Base-by-base conservation (phyloP, 2,888 invertebrate genomes). In the Agrochola litura region DNA sequence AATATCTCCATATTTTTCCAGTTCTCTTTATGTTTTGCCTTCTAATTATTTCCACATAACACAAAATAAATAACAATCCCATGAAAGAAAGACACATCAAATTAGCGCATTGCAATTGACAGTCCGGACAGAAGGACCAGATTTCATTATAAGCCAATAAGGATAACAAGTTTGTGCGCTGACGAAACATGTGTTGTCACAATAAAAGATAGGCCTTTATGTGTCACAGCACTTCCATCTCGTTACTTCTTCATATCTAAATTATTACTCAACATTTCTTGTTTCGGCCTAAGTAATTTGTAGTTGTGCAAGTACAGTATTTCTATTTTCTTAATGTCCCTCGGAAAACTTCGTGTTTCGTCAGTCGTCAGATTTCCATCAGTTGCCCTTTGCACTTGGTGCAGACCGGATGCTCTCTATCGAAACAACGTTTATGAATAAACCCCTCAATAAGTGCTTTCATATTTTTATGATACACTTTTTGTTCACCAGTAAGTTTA, bases 81-180 rank as follows among this genome's bases (percentile, higher is more conserved):
- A 52, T 43, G 22, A n/a, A 52, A 43, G 12, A 41, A n/a, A 60
- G 25, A 0, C 58, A 22, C 30, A 52, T 54, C 64, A 37, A 65
- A n/a, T 58, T 43, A 80, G 14, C 14, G 19, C 16, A n/a, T 75
- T 68, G 46, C 37, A 72, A 71, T 37, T 65, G 65, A 19, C 52
- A 77, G 9, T 10, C 19, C 73, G 76, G 83, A 85, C 83, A 43
- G 56, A 75, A 77, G 41, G 76, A 79, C 73, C 73, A 75, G 76
- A 65, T 81, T 85, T 79, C 78, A 81, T 73, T 71, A 76, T 76
- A 79, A 25, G 67, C 56, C 79, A 74, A 73, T 76, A 85, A 85
- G 83, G 81, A 76, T 81, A 83, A 86, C 83, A 76, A 83, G 85
- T 83, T 80, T 63, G 58, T 64, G 37, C 64, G 60, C 58, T 73